Conservation (phyloP, 2,888 invertebrate species). For the Stenolophus ochropezus region DNA sequence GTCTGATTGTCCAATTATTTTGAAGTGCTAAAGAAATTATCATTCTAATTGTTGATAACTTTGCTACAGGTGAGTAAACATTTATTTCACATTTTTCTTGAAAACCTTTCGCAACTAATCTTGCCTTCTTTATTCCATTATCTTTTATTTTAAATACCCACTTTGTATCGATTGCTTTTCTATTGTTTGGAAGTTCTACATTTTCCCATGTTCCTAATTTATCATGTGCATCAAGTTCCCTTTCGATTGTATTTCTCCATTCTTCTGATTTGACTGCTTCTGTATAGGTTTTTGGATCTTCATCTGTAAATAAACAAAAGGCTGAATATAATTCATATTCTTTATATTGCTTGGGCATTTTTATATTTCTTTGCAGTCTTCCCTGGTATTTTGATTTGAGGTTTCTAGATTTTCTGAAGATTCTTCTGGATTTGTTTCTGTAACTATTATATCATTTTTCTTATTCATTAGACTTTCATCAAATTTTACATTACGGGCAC, state of each 20-base stretch:
- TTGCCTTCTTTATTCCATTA: no score
- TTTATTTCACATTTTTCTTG: constrained; percentile 54
- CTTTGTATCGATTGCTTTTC: constrained; percentile 62
- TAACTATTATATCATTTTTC: neutral
- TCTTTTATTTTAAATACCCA: constrained; percentile 64
- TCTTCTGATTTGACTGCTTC: neutral
- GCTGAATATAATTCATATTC: neutral
- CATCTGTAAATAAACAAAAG: neutral
- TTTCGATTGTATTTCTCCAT: neutral
- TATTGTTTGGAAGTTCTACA: constrained; percentile 57
- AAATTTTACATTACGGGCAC: constrained; percentile 17
- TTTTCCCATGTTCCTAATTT: constrained; percentile 13
- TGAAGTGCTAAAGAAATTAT: constrained; percentile 25
- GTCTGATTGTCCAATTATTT: constrained; percentile 11
- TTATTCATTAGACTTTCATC: constrained; percentile 1
- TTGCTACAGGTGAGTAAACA: constrained; percentile 2
- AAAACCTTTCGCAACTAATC: no score
- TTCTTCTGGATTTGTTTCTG: neutral
- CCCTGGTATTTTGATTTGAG: neutral
- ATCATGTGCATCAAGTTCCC: neutral
- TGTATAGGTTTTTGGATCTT: neutral
- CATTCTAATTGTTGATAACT: neutral
- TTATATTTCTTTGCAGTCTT: neutral
- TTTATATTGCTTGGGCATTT: neutral
- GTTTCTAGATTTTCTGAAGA: neutral